Evolutionary conservation across 2,888 invertebrate genomes (phyloP).

Genomic region (Plagodis dolabraria): DNA sequence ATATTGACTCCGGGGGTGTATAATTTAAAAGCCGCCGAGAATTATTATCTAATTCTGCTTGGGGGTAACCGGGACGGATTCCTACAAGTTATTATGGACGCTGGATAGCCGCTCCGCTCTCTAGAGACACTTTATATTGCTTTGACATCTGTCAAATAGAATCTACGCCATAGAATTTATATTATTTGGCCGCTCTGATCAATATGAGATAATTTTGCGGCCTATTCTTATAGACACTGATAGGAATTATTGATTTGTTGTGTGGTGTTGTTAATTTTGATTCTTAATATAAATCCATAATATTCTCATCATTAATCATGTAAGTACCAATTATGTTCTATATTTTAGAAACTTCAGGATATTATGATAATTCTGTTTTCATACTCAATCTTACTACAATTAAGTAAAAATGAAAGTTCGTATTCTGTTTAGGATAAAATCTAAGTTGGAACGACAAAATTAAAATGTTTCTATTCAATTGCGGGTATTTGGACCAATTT

Average conservation of each 20-base stretch:
- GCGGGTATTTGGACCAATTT: no score
- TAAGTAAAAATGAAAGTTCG: no score
- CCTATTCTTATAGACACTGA: slow-evolving; percentile 3
- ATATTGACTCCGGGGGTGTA: slow-evolving; percentile 49
- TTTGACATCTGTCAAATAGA: slow-evolving; percentile 33
- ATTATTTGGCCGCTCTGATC: slow-evolving; percentile 6
- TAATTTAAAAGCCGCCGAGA: slow-evolving; percentile 55
- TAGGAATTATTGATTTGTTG: neutral
- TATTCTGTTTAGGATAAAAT: no score
- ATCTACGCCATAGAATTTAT: slow-evolving; percentile 13
- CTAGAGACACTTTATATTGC: slow-evolving; percentile 45
- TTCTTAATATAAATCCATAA: no score
- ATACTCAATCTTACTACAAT: no score
- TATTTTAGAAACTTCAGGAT: no score
- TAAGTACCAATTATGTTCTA: no score
- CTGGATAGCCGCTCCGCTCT: slow-evolving; percentile 39
- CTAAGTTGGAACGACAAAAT: no score
- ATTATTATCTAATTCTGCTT: slow-evolving; percentile 55
- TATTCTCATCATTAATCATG: neutral
- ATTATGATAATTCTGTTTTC: no score
- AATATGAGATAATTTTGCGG: slow-evolving; percentile 10
- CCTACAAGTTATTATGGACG: slow-evolving; percentile 10
- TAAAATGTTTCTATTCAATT: no score
- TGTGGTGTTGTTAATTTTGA: neutral
- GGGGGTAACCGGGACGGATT: slow-evolving; percentile 5